phyloP scores from a whole-genome alignment of 2,888 invertebrate genomes.

The Drosophila leonis region DNA sequence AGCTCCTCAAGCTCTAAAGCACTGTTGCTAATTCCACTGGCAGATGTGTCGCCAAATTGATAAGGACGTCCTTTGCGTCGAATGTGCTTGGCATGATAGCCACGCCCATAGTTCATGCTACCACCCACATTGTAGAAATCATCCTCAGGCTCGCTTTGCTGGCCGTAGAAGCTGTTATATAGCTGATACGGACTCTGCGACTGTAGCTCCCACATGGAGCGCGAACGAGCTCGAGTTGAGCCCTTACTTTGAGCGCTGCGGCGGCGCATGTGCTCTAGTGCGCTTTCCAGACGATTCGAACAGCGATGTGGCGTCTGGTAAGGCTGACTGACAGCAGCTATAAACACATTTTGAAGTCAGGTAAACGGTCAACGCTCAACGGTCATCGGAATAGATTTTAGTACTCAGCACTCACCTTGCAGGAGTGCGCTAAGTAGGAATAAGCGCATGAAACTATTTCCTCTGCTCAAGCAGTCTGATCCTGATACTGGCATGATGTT shows the following conservation, averaged over 20 bases:
- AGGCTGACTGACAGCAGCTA: conserved; percentile 61
- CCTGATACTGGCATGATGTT: conserved; percentile 46
- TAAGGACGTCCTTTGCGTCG: conserved; percentile 61
- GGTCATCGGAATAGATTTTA: background rate
- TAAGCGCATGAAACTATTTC: conserved; percentile 28
- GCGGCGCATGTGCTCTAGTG: conserved; percentile 88
- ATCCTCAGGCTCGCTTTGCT: conserved; percentile 67
- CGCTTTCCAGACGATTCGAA: conserved; percentile 89
- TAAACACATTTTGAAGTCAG: background rate
- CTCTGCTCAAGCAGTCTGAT: conserved; percentile 31
- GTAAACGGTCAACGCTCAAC: background rate
- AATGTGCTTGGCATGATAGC: conserved; percentile 75
- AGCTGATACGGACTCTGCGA: conserved; percentile 82
- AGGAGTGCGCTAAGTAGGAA: conserved; percentile 49
- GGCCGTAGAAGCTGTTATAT: conserved; percentile 83
- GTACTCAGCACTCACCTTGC: conserved; percentile 43
- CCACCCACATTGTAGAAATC: conserved; percentile 70
- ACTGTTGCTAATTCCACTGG: conserved; percentile 41
- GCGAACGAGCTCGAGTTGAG: conserved; percentile 53
- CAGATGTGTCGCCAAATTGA: conserved; percentile 28
- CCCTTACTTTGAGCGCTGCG: conserved; percentile 79
- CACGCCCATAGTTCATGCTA: conserved; percentile 51
- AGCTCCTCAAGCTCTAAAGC: conserved; percentile 68
- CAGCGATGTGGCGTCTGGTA: conserved; percentile 87
- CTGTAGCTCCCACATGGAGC: conserved; percentile 75